Evolutionary conservation across 2,888 invertebrate species (phyloP), one percentile per base, ranked within the genome.

Genomic region (Onchidella celtica): DNA sequence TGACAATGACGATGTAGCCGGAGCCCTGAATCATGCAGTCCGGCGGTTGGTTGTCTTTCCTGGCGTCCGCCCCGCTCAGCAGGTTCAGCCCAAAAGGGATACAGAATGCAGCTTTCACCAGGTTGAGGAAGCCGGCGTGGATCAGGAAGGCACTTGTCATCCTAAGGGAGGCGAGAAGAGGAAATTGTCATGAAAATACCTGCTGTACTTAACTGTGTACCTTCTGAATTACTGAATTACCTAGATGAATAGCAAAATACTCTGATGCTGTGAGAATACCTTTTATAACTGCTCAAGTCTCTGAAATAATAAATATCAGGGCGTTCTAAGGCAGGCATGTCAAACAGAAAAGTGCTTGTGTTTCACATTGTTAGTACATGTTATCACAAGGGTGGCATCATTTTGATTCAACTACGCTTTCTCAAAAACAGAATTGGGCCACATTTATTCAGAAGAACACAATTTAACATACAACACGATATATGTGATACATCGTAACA

Each of bases 121-220:
- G 87, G 87, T 93, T 92, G 72, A 93, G 86, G 36, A 92, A 88
- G 80, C 92, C 91, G 47, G 91, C 92, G 82, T 93, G 93, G 24
- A 93, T 87, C 38, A 93, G 86, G 85, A 93, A 93, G 32, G 92
- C 93, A 82, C 91, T 92, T 9, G 93, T 93, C 90, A 92, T 90
- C 76, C 89, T 88, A 6, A 91, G 88, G 57, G 92, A 85, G 14
- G 86, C 38, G 4, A 11, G 34, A 47, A 34, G 24, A 57, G 9
- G 9, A 27, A 1, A 61, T 61, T 24, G 6, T 27, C 4, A 61
- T 17, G 29, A 3, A 57, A 3, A 57, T 17, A 57, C 24, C 21
- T 9, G 17, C 17, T 47, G 17, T 47, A 47, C 17, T 9, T 57
- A 21, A 57, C 24, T 17, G 2, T 47, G 17, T 47, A 47, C 6